These are phyloP conservation scores for Dromius quadrimaculatus DNA, from an alignment of 2,888 invertebrate species.

Conservation along the genomic window DNA sequence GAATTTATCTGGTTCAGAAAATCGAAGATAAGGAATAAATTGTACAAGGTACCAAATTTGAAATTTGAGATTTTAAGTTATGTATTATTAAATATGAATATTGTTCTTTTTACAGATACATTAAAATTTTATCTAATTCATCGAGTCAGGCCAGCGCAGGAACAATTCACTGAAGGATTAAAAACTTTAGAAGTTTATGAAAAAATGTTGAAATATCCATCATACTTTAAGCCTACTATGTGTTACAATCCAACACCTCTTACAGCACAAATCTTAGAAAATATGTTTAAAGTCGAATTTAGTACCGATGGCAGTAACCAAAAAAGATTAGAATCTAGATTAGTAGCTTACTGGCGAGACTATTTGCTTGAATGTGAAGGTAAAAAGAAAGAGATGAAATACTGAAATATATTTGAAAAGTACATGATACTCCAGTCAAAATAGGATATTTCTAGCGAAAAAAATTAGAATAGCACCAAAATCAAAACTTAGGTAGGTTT, in stretches of 20 bases:
- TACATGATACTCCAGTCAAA: too few relatives aligned
- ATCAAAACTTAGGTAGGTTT: too few relatives aligned
- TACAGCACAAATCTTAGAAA: background rate
- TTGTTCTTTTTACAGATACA: background rate
- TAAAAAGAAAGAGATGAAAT: too few relatives aligned
- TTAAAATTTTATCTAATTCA: background rate
- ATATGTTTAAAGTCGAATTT: background rate
- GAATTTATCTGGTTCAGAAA: background rate
- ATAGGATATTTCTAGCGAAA: too few relatives aligned
- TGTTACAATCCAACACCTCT: background rate
- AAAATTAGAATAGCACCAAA: too few relatives aligned
- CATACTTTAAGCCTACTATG: background rate
- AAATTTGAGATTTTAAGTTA: background rate
- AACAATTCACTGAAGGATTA: constrained; percentile 4
- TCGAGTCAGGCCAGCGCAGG: background rate
- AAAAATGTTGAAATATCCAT: background rate
- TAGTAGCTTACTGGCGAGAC: constrained; percentile 3
- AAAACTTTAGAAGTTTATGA: background rate
- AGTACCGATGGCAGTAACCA: background rate
- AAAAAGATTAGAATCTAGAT: background rate
- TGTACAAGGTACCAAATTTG: background rate
- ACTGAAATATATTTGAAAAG: too few relatives aligned
- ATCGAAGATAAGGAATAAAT: background rate
- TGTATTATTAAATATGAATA: background rate
- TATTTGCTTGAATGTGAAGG: constrained; percentile 8